phyloP scores from a whole-genome alignment of 2,888 invertebrate genomes.

The Drosophila subsilvestris region DNA sequence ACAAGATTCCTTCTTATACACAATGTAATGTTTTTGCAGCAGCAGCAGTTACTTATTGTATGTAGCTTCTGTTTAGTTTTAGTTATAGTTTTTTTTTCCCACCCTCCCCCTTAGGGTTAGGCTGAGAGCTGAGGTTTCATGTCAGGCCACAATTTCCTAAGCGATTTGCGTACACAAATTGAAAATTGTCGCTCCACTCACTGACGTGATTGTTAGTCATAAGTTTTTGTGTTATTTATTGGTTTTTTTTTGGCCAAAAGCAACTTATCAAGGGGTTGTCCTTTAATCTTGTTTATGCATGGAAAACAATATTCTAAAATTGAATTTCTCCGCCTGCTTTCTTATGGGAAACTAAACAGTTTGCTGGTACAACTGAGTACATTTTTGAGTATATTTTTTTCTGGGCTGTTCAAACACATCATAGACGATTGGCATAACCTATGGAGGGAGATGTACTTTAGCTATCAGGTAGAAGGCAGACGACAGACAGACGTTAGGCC shows the following conservation, averaged over 20 bases:
- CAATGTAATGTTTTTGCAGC: too few species aligned
- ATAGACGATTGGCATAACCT: conserved; percentile 14
- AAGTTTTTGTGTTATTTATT: conserved; percentile 69
- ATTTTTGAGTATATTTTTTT: neutral
- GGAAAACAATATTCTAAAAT: conserved; percentile 68
- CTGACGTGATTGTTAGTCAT: conserved; percentile 74
- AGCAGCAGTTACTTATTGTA: neutral
- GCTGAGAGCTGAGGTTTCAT: conserved; percentile 59
- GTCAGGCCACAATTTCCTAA: conserved; percentile 50
- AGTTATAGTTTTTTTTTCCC: conserved; percentile 36
- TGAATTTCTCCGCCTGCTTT: conserved; percentile 26
- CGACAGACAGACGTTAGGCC: neutral
- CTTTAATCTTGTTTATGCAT: conserved; percentile 66
- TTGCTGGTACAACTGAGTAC: conserved; percentile 5
- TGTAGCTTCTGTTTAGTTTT: conserved; percentile 10
- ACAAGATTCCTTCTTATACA: conserved; percentile 27
- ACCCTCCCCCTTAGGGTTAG: neutral
- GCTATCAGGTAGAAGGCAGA: conserved; percentile 35
- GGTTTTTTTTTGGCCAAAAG: conserved; percentile 45
- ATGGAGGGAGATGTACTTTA: too few species aligned
- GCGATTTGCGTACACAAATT: conserved; percentile 43
- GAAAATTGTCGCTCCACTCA: conserved; percentile 32
- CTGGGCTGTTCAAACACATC: conserved; percentile 31
- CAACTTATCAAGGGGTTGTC: conserved; percentile 55
- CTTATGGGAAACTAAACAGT: conserved; percentile 28